A percentile compares a stretch with the other conserved stretches of the same genome.
Conservation (phyloP, 2,113 vertebrate genomes). For the Chaetops frenatus region DNA sequence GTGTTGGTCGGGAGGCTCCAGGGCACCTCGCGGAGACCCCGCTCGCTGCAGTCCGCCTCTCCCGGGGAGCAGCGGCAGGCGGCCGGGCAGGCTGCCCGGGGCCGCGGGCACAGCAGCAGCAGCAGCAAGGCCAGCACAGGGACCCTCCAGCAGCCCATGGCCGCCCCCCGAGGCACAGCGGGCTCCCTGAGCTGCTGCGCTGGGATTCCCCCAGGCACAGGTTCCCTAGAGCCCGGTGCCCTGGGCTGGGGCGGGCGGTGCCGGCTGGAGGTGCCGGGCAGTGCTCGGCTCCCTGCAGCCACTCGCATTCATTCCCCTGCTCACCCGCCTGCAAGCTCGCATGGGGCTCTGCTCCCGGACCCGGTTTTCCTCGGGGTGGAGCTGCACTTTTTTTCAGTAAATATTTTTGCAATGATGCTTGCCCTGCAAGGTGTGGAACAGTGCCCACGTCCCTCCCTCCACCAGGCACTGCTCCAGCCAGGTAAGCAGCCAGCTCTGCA, state of each 20-base stretch:
- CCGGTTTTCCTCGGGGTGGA: slow-evolving; percentile 23
- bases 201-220: accelerated
- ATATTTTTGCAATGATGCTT: slow-evolving; percentile 44
- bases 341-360: neutral
- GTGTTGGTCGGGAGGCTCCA: neutral
- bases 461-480: slow-evolving; percentile 29
- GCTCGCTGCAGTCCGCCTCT: slow-evolving; percentile 56
- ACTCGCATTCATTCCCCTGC: accelerated
- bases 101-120: neutral
- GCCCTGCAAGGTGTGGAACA: slow-evolving; percentile 37
- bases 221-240: neutral
- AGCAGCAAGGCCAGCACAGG: neutral
- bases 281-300: neutral
- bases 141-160: neutral
- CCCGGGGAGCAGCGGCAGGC: slow-evolving; percentile 46
- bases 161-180: accelerated
- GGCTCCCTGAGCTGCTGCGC: accelerated
- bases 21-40: slow-evolving; percentile 48
- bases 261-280: neutral
- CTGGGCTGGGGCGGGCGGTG: accelerated
- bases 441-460: slow-evolving; percentile 18
- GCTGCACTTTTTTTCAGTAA: slow-evolving; percentile 36
- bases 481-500: neutral
- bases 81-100: neutral
- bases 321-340: neutral